These are phyloP conservation scores for Pardalotus punctatus DNA, from an alignment of 2,113 vertebrate genomes.

Conservation along the genomic window DNA sequence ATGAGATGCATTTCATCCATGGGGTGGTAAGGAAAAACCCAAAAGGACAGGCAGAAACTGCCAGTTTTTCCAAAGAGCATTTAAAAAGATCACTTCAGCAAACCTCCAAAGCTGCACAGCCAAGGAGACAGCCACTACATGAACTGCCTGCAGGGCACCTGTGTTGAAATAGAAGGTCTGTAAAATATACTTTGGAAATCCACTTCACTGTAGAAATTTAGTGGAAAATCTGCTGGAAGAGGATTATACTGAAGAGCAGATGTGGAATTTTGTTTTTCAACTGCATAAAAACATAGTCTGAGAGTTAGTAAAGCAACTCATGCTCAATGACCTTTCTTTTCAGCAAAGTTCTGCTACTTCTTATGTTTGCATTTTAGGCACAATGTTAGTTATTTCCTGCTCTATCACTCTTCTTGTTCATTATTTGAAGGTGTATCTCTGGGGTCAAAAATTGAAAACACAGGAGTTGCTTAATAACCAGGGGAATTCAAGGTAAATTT, in stretches of 20 bases:
- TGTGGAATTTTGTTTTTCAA: not conserved
- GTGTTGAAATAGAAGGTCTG: not conserved
- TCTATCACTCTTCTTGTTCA: not conserved
- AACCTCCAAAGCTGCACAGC: not conserved
- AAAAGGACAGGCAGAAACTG: not conserved
- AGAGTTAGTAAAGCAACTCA: not conserved
- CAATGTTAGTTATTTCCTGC: not conserved
- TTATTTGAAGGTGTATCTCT: not conserved
- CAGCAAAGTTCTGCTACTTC: not conserved
- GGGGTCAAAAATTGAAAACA: not conserved
- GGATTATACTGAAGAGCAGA: not conserved
- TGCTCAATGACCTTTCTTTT: not conserved
- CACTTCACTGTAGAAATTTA: not conserved
- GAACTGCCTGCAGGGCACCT: not conserved
- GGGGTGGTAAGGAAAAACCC: not conserved
- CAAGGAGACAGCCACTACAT: not conserved
- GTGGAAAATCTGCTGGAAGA: not conserved
- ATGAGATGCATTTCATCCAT: rapidly evolving
- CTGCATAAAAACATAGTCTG: not conserved
- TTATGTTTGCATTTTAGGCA: not conserved
- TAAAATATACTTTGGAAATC: not conserved
- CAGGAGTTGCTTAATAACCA: not conserved
- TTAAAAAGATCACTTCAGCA: not conserved
- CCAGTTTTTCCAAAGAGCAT: not conserved
- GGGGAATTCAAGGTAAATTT: not conserved